Conservation (phyloP, 2,113 vertebrate genomes). For the Chelonoidis abingdonii region DNA sequence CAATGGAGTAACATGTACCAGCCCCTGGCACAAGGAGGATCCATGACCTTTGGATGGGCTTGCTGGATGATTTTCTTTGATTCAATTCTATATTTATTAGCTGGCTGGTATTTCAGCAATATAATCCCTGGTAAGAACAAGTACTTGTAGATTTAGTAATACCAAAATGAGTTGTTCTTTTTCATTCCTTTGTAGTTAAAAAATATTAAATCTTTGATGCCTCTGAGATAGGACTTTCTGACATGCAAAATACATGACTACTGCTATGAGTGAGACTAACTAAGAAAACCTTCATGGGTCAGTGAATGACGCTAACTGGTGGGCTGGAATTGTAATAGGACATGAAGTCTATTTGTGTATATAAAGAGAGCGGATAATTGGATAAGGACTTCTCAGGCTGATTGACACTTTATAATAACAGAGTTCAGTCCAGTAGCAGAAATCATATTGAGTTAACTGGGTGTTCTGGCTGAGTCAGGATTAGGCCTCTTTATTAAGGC, state of each 20-base stretch:
- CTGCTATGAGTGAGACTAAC: background rate
- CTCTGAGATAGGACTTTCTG: background rate
- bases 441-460: background rate
- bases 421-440: background rate
- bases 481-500: background rate
- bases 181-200: background rate
- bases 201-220: background rate
- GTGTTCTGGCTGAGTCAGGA: background rate
- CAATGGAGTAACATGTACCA: slow-evolving; percentile 80
- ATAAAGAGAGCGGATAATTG: background rate
- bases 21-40: slow-evolving; percentile 36
- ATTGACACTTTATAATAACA: background rate
- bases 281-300: background rate
- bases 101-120: slow-evolving; percentile 83
- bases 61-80: slow-evolving; percentile 83
- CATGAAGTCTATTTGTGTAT: background rate
- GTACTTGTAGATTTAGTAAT: background rate
- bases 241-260: background rate
- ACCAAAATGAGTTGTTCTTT: background rate
- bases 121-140: slow-evolving; percentile 77
- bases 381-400: background rate
- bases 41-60: slow-evolving; percentile 75
- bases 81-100: slow-evolving; percentile 74
- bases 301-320: background rate
- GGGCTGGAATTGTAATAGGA: background rate